These are phyloP conservation scores for Cottoperca gobio DNA, from an alignment of 2,797 vertebrate genomes.

Conservation along the genomic window DNA sequence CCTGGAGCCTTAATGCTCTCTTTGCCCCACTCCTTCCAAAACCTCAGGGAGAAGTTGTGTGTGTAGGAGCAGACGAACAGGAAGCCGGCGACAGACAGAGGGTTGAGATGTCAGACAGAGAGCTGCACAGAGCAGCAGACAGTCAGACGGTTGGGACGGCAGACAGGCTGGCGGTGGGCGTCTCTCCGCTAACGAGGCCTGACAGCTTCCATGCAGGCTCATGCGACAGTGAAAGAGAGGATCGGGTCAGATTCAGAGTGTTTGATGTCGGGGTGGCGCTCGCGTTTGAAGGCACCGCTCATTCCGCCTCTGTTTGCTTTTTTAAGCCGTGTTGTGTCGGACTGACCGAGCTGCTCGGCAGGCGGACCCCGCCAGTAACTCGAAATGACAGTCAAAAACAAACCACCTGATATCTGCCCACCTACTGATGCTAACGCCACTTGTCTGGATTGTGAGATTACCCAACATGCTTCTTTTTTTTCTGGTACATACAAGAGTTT, in stretches of 20 bases:
- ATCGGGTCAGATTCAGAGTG: slow-evolving; percentile 52
- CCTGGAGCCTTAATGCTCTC: not conserved
- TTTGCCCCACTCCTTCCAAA: not conserved
- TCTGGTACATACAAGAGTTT: slow-evolving; percentile 58
- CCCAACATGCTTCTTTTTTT: slow-evolving; percentile 35
- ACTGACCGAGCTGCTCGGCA: slow-evolving; percentile 20
- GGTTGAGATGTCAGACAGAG: slow-evolving; percentile 55
- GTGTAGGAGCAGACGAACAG: slow-evolving; percentile 34
- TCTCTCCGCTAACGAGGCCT: slow-evolving; percentile 73
- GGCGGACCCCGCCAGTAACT: slow-evolving; percentile 47
- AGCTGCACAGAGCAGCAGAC: slow-evolving; percentile 41
- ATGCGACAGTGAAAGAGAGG: slow-evolving; percentile 63
- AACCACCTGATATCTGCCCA: slow-evolving; percentile 39
- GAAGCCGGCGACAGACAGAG: slow-evolving; percentile 34
- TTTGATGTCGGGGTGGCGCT: slow-evolving; percentile 68
- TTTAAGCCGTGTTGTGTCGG: slow-evolving; percentile 58
- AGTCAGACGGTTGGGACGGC: slow-evolving; percentile 54
- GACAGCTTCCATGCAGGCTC: slow-evolving; percentile 73
- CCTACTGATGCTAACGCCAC: slow-evolving; percentile 34
- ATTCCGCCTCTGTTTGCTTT: slow-evolving; percentile 64
- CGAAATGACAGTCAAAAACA: slow-evolving; percentile 49
- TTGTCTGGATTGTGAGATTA: slow-evolving; percentile 40
- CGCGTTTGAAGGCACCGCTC: slow-evolving; percentile 66
- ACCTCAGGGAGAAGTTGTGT: slow-evolving; percentile 16
- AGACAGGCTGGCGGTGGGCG: slow-evolving; percentile 74